Conservation (phyloP, 1,140 invertebrate genomes). For the Matsumurasca onukii region DNA sequence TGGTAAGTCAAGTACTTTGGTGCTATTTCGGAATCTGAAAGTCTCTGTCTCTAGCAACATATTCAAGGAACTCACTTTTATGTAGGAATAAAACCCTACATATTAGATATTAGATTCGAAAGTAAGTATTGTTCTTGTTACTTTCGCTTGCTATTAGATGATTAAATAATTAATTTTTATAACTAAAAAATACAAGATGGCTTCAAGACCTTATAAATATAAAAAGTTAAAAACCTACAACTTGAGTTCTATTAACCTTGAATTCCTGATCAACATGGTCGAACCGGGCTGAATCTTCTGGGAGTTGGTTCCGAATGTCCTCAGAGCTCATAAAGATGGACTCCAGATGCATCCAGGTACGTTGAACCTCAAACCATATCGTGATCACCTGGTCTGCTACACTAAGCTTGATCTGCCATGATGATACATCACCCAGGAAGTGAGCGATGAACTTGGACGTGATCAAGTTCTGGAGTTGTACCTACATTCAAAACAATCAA, state of each 20-base stretch:
- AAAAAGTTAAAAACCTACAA: no score
- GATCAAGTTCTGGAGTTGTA: slow-evolving; percentile 91
- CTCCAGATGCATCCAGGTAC: slow-evolving; percentile 95
- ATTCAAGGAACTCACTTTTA: no score
- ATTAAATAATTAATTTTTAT: no score
- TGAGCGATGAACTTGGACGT: slow-evolving; percentile 97
- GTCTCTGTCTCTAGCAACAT: no score
- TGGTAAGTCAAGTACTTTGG: no score
- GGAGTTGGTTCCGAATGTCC: slow-evolving; percentile 92
- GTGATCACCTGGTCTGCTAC: slow-evolving; percentile 91
- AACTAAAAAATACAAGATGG: no score
- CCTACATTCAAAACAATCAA: slow-evolving; percentile 52
- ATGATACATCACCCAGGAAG: slow-evolving; percentile 90
- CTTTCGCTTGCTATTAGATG: no score
- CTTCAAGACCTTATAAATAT: no score
- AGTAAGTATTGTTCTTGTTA: no score
- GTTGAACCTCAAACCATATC: slow-evolving; percentile 94
- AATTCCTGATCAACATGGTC: slow-evolving; percentile 90
- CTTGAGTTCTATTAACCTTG: slow-evolving; percentile 71
- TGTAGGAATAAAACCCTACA: no score
- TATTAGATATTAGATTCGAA: no score
- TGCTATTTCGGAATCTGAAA: no score
- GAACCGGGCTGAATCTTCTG: slow-evolving; percentile 90
- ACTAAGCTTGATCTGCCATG: slow-evolving; percentile 92
- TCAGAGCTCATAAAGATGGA: slow-evolving; percentile 98